phyloP scores from a whole-genome alignment of 2,888 invertebrate species.

The Helicoverpa assulta region DNA sequence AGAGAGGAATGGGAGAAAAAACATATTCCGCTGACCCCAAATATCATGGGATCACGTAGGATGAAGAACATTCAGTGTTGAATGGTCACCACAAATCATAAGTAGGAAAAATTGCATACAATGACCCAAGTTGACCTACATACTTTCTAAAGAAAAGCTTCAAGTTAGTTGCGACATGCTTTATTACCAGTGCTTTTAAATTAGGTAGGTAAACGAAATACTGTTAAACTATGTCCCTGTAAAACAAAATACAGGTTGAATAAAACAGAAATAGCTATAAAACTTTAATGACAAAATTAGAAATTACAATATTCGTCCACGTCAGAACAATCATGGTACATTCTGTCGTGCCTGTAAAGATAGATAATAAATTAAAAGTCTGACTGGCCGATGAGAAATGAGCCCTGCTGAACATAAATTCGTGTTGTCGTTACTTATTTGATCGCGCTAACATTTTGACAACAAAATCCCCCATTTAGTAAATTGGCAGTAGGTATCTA shows the following conservation, averaged over 20 bases:
- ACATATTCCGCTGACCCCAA: neutral
- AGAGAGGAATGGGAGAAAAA: neutral
- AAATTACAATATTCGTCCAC: conserved; percentile 21
- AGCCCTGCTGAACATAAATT: conserved; percentile 53
- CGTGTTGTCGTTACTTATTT: conserved; percentile 53
- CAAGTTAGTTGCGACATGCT: too few species aligned
- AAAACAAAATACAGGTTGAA: too few species aligned
- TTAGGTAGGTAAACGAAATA: too few species aligned
- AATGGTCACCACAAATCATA: conserved; percentile 2
- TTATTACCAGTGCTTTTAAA: neutral
- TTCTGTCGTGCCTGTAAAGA: conserved; percentile 21
- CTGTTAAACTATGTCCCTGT: too few species aligned
- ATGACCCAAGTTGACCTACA: neutral
- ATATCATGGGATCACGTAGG: neutral
- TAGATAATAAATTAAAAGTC: conserved; percentile 53
- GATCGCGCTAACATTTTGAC: conserved; percentile 42
- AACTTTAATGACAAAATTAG: neutral
- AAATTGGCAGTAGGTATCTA: conserved; percentile 22
- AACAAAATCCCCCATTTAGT: conserved; percentile 21
- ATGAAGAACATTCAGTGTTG: conserved; percentile 1
- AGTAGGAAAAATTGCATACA: neutral
- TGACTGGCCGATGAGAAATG: conserved; percentile 51
- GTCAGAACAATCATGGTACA: conserved; percentile 38
- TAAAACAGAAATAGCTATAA: too few species aligned
- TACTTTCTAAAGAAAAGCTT: neutral